These are phyloP conservation scores for Crenuchus spilurus DNA, from an alignment of 2,797 vertebrate species.

Conservation along the genomic window DNA sequence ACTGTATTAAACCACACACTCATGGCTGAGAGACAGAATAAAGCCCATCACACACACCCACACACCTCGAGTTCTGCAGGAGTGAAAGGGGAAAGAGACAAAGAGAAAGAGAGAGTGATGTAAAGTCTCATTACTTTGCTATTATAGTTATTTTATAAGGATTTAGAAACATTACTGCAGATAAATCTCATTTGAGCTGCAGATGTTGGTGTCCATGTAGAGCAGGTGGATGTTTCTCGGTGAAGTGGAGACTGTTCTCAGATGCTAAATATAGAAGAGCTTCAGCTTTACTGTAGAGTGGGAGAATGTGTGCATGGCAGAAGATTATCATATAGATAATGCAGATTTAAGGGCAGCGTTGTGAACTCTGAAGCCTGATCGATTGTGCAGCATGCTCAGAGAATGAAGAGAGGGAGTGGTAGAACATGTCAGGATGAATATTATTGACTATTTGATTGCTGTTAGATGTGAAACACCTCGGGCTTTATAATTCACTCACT, in stretches of 20 bases:
- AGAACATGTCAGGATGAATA: background rate
- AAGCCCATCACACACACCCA: constrained; percentile 23
- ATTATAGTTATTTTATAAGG: too few relatives aligned
- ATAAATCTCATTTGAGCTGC: too few relatives aligned
- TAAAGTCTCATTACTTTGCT: background rate
- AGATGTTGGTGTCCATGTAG: too few relatives aligned
- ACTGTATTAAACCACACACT: background rate
- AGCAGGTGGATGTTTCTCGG: too few relatives aligned
- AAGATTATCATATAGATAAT: background rate
- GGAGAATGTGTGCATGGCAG: background rate
- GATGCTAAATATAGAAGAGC: too few relatives aligned
- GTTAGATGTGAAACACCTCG: too few relatives aligned
- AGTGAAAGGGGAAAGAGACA: background rate
- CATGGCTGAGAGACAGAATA: background rate
- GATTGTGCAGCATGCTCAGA: background rate
- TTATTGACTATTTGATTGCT: too few relatives aligned
- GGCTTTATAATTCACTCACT: too few relatives aligned
- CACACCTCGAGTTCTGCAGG: constrained; percentile 26
- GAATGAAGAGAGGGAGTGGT: background rate
- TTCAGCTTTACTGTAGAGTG: background rate
- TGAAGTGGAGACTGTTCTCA: too few relatives aligned
- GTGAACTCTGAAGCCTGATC: background rate
- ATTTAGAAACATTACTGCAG: too few relatives aligned
- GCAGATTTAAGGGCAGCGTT: background rate
- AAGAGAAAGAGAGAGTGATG: background rate